Base-by-base conservation (phyloP, 1,140 invertebrate genomes). In the Lamellibrachia luymesi region DNA sequence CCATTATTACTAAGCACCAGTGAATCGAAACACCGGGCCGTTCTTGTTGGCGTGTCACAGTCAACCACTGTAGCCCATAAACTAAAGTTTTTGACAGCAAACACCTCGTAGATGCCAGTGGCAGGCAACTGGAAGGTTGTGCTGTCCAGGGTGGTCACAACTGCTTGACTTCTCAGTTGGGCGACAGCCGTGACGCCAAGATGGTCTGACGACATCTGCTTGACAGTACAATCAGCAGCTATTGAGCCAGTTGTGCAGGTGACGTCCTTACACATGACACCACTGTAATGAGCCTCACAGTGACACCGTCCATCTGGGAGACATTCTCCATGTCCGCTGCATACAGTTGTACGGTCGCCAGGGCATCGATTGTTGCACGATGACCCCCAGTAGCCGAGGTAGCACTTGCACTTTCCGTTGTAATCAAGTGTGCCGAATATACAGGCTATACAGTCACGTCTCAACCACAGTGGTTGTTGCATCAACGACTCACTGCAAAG, bases 201-300 rank as follows among this genome's bases (percentile, higher is more conserved):
- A 22, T 80, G 6, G 49, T 27, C 56, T 92, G 94, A 94, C 10
- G 91, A 91, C 90, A 51, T 51, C 90, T n/a, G 92, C 92, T 93
- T 92, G 27, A 94, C 25, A 52, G 93, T 94, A 93, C 94, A 95
- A n/a, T 94, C 94, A 0, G 93, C 92, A 8, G 94, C 94, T 89
- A 92, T 80, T 94, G 94, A 94, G 10, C 94, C 94, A 17, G 50
- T 17, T 13, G 91, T 92, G 93, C 94, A 95, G 8, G 2, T 38
- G 52, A 51, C 10, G 25, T 50, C 50, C n/a, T 93, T 89, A 93
- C 94, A 95, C 52, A 92, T 89, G 90, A 52, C 49, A 92, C 94
- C 94, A 49, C 92, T 93, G 92, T 94, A 95, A 56, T 94, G 94
- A 17, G 92, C 92, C 22, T 93, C 92, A 93, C 94, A 95, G 51